Percentiles rank a stretch among this genome's conserved stretches.
phyloP scores from a whole-genome alignment of 2,797 vertebrate genomes.

The Tauraco hartlaubi region DNA sequence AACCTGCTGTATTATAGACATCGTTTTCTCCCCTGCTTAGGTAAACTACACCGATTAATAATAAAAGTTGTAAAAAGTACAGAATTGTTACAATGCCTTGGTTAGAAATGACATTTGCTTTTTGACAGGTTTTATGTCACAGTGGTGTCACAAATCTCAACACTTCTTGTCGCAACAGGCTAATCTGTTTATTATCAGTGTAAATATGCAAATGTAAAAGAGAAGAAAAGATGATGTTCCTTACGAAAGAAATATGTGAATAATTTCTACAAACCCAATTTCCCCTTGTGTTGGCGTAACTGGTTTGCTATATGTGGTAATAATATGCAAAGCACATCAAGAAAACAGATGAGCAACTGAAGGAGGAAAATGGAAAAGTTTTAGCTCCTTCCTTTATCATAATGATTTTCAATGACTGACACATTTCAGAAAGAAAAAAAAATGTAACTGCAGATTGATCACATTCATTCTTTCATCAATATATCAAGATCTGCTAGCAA shows the following conservation, averaged over 20 bases:
- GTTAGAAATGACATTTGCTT: not conserved
- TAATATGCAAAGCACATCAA: conserved; percentile 3
- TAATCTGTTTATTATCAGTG: not conserved
- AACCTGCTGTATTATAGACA: not conserved
- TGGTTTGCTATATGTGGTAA: not conserved
- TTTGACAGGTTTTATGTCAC: not conserved
- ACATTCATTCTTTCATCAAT: not conserved
- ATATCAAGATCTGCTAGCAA: not conserved
- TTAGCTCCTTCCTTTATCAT: not conserved
- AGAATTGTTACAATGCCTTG: not conserved
- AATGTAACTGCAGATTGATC: not conserved
- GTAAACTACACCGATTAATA: not conserved
- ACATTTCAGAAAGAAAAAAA: not conserved
- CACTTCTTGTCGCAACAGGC: not conserved
- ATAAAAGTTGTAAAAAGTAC: not conserved
- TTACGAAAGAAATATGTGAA: not conserved
- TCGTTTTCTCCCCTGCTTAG: not conserved
- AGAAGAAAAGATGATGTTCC: not conserved
- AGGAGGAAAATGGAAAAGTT: not conserved
- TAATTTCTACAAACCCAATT: not conserved
- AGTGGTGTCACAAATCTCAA: not conserved
- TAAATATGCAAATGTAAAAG: not conserved
- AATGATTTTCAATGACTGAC: not conserved
- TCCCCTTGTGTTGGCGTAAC: not conserved
- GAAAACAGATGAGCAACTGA: not conserved